Base-by-base conservation (phyloP, 2,888 invertebrate genomes). In the Cephus spinipes region DNA sequence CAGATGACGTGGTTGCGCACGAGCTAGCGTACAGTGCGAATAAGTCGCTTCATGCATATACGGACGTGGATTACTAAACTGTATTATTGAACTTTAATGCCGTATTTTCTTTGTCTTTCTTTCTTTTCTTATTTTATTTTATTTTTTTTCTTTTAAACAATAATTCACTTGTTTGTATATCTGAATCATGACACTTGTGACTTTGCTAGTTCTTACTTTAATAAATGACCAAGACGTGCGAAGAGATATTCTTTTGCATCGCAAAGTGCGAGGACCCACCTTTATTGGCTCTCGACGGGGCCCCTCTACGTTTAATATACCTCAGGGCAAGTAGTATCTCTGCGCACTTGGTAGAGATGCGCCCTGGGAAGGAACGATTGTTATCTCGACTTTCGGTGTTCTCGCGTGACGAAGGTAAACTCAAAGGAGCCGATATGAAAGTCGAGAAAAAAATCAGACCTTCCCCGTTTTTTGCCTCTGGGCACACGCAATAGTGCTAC, bases 61-160 rank as follows among this genome's bases (percentile, higher is more conserved):
- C 84, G 79, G 83, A 86, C 84, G 83, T 86, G 85, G 86, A 85
- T 86, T 88, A 88, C 83, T 85, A 83, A 79, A 69, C 69, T 71
- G 74, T 55, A 73, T 15, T 71, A 79, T 76, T 32, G 75, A 68
- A 78, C n/a, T 76, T 71, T 9, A 71, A 71, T 68, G 55, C 69
- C 36, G 74, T 69, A 74, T 69, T 69, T 40, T 69, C 69, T 73
- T 79, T 35, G 68, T 74, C 74, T 74, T 79, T 76, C 11, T 2
- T 35, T 35, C 35, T 35, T 11, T 34, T 11, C 34, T 9, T 34
- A 0, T 34, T 34, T 32, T 32, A 32, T 34, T 9, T 11, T 33
- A 0, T 34, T 35, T 11, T 12, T 35, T 35, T 35, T 11, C 3
- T 35, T 35, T 35, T 11, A 3, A 35, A 74, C 73, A 74, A 34